Base-by-base conservation (phyloP, 2,113 vertebrate species). In the Salvelinus sp. region DNA sequence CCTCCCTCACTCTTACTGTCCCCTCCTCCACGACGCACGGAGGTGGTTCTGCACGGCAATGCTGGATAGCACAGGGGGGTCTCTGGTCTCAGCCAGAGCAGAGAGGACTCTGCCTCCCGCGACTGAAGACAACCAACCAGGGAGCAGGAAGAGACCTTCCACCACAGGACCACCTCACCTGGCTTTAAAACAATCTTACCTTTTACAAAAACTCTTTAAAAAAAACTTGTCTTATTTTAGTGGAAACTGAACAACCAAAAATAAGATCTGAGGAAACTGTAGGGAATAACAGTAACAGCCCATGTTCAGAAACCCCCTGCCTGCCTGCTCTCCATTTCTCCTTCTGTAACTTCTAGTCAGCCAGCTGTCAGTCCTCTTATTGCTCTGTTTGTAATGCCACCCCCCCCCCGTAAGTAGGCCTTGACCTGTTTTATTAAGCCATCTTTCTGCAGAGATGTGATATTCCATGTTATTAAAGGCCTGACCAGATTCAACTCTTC, bases 111-210 rank as follows among this genome's bases (percentile, higher is more conserved):
- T 76, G 77, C 20, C 85, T 84, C 79, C 78, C 78, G 76, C 18
- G 79, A 79, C 73, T 62, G 81, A 88, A 78, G 58, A 62, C 6
- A 18, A 68, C 28, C 2, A 68, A 9, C 80, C 82, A 79, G 66
- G 66, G 30, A 38, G 66, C 66, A 38, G 30, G 18, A 68, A 68
- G 66, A 68, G 66, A 68, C 66, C n/a, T n/a, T 33, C 14, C 18
- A 33, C 28, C 66, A 68, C 30, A 68, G 66, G 28, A 68, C 28
- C 81, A 83, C 77, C 71, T 79, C 57, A 30, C 82, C 82, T 83
- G 74, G 79, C 86, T 88, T 91, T 88, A 85, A 90, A 14, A 81
- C 70, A 79, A 79, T 86, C 18, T 86, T 86, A 80, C 83, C 84
- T 88, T 81, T 69, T 89, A 83, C 57, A 58, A 3, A 27, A 86